Evolutionary conservation across 2,113 vertebrate species (phyloP), one percentile per base, ranked within the genome.

Genomic region (Formicarius rufipectus): DNA sequence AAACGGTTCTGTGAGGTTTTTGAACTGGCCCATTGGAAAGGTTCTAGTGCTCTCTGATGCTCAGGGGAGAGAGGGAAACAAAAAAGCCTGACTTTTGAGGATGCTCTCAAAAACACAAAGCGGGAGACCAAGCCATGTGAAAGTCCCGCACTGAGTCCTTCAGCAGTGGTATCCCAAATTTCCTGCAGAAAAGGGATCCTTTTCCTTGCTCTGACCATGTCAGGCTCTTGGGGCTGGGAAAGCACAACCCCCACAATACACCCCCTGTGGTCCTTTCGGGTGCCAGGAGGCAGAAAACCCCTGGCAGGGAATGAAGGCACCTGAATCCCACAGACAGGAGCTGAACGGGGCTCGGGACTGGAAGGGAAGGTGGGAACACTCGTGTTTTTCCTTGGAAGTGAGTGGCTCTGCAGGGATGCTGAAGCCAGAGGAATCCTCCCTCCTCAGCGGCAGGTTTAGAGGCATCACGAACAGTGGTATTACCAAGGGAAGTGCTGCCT

Each of bases 191-290:
- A n/a, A 13, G 2, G 4, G 6, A 1, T 44, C 18, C 2, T 0
- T 45, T 74, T 53, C 47, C 39, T 58, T 52, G 1, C 68, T 45
- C 39, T 31, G 4, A 19, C 10, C n/a, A 62, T 39, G 24, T 27
- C 40, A 24, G 28, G 50, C 40, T 67, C 39, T 24, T 47, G 53
- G 35, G 56, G 40, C 21, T 60, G 74, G 74, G n/a, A 45, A 78
- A 64, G 30, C 18, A 68, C 8, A 33, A 5, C n/a, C 13, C 17
- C 14, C 63, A 8, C 7, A 8, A 5, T 7, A 12, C 4, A 49
- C 40, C 31, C 5, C 10, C 1, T 3, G 10, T 4, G 56, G 27
- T 33, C 9, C 0, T 53, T 75, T 0, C 2, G n/a, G 40, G 12
- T 18, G 9, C 31, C 14, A 15, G 58, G 27, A 64, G 14, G 11